These are phyloP conservation scores for Omphaloscelis lunosa DNA, from an alignment of 2,888 invertebrate species.

Conservation along the genomic window DNA sequence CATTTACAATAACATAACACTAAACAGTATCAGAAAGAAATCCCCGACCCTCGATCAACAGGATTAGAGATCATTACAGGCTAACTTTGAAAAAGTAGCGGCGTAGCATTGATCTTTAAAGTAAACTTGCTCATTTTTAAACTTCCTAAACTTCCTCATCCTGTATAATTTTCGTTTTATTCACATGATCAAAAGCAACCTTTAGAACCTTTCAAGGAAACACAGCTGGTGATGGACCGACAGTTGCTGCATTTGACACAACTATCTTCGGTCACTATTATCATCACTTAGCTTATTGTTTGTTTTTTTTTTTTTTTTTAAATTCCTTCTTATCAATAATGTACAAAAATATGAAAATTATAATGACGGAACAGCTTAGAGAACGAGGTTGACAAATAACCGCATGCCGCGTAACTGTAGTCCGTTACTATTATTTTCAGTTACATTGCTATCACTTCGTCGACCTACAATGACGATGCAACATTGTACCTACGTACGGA, in stretches of 20 bases:
- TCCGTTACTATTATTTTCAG: background rate
- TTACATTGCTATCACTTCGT: background rate
- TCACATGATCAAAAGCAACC: background rate
- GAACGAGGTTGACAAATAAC: background rate
- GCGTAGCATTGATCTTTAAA: background rate
- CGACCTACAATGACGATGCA: background rate
- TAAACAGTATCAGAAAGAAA: background rate
- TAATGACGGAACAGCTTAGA: background rate
- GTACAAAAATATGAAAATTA: background rate
- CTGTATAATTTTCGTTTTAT: too few relatives aligned
- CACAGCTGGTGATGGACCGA: background rate
- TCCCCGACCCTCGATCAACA: background rate
- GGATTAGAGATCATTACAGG: background rate
- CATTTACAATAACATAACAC: background rate
- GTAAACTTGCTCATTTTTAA: background rate
- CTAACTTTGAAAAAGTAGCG: background rate
- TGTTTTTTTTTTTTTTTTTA: background rate
- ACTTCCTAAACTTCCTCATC: too few relatives aligned
- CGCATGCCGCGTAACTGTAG: background rate
- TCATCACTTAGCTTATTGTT: background rate
- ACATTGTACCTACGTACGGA: background rate
- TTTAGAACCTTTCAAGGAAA: background rate
- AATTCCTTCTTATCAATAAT: too few relatives aligned
- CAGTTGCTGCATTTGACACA: background rate
- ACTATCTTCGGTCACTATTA: background rate